Base-by-base conservation (phyloP, 2,888 invertebrate genomes). In the Plusia festucae region DNA sequence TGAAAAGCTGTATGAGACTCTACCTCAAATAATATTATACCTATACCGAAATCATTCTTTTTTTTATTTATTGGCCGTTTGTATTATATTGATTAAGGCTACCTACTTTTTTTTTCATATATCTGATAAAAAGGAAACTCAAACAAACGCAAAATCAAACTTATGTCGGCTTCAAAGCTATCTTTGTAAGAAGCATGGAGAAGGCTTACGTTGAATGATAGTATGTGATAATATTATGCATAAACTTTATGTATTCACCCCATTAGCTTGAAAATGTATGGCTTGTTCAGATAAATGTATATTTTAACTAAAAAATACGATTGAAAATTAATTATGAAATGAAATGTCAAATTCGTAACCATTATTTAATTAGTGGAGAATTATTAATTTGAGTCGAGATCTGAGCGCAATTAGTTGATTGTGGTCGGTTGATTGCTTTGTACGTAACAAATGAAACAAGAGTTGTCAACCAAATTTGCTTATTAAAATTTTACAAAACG, bases 371-470 rank as follows among this genome's bases (percentile, higher is more conserved):
- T 52, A 8, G 18, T 20, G 20, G 18, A 20, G 46, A 49, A 49
- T 20, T 49, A 49, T 49, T 49, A 49, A 49, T 49, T 49, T 24
- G 18, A 49, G 46, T 49, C 46, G 46, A 20, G 46, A 20, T 49
- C 46, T 20, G 46, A 44, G 6, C 9, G 46, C 18, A 49, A 49
- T 49, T 49, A 20, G 46, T 49, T 18, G 46, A 49, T 18, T 49
- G 46, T 3, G 46, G 46, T 20, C 11, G 46, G 3, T 20, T 49
- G 20, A 49, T 49, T 49, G 46, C 18, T 49, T 20, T 11, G 11
- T 49, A 20, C 20, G 40, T 40, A 40, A 40, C 40, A 40, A 40
- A 40, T 40, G 6, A 40, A 40, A 40, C 40, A 40, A 40, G 40
- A 0, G 5, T n/a, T 40, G 40, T n/a, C 40, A 40, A n/a, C 15